phyloP scores from a whole-genome alignment of 2,113 vertebrate species.

The Laticauda laticaudata region DNA sequence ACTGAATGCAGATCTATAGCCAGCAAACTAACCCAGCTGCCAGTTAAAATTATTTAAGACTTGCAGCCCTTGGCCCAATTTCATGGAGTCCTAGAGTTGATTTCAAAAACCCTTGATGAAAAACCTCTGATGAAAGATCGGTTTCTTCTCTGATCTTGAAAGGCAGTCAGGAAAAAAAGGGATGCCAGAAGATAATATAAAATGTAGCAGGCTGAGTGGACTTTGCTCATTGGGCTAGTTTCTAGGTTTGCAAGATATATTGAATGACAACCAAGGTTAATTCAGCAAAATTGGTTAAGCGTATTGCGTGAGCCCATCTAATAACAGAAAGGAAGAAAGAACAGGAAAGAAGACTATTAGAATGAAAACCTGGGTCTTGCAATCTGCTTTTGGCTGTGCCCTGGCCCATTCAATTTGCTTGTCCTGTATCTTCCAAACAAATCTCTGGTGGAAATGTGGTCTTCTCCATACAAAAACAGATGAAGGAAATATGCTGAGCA shows the following conservation, averaged over 20 bases:
- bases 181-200: background rate
- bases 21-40: background rate
- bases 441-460: background rate
- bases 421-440: background rate
- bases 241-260: background rate
- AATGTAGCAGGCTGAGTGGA: background rate
- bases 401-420: background rate
- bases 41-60: background rate
- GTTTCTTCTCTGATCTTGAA: background rate
- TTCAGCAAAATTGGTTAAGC: background rate
- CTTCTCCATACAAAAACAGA: background rate
- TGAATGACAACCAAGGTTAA: background rate
- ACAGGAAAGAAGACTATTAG: background rate
- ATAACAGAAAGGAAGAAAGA: background rate
- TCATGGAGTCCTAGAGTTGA: background rate
- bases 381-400: background rate
- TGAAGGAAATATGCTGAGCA: background rate
- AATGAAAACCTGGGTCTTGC: background rate
- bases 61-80: background rate
- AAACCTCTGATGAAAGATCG: background rate
- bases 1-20: background rate
- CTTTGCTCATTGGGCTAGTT: background rate
- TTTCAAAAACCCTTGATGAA: background rate
- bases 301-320: background rate
- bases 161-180: background rate